Conservation (phyloP, 2,888 invertebrate genomes). For the Zele albiditarsus region DNA sequence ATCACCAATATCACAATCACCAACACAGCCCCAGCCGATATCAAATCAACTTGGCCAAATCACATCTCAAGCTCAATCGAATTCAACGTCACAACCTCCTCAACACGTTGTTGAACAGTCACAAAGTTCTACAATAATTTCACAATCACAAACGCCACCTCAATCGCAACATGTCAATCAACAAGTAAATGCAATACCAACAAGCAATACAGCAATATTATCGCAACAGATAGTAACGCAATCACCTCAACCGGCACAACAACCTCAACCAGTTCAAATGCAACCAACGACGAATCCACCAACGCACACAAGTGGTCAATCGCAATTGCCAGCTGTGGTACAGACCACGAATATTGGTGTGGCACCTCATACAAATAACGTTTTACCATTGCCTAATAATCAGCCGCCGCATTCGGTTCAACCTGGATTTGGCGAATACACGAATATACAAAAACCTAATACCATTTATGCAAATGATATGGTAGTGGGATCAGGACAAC, state of each 20-base stretch:
- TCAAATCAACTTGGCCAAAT: not conserved
- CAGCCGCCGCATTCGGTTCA: constrained; percentile 49
- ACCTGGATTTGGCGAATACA: constrained; percentile 60
- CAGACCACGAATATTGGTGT: constrained; percentile 57
- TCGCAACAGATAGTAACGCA: constrained; percentile 55
- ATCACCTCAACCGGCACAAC: constrained; percentile 56
- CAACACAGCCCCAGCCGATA: not conserved
- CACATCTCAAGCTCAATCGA: constrained; percentile 1
- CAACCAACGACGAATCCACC: constrained; percentile 55
- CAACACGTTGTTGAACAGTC: constrained; percentile 55
- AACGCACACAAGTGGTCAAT: constrained; percentile 52
- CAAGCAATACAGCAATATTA: constrained; percentile 57
- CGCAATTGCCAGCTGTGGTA: constrained; percentile 59
- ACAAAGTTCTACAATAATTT: constrained; percentile 30
- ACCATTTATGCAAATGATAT: constrained; percentile 63
- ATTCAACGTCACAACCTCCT: constrained; percentile 46
- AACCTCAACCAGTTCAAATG: constrained; percentile 54
- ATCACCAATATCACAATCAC: constrained; percentile 56
- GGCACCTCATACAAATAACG: constrained; percentile 57
- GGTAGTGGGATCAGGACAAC: constrained; percentile 60
- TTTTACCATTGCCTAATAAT: constrained; percentile 52
- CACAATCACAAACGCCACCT: constrained; percentile 52
- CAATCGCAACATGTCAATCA: constrained; percentile 50
- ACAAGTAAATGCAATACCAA: constrained; percentile 57
- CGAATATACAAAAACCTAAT: constrained; percentile 64